phyloP scores from a whole-genome alignment of 2,888 invertebrate species.

The Drosophila stalkeri region DNA sequence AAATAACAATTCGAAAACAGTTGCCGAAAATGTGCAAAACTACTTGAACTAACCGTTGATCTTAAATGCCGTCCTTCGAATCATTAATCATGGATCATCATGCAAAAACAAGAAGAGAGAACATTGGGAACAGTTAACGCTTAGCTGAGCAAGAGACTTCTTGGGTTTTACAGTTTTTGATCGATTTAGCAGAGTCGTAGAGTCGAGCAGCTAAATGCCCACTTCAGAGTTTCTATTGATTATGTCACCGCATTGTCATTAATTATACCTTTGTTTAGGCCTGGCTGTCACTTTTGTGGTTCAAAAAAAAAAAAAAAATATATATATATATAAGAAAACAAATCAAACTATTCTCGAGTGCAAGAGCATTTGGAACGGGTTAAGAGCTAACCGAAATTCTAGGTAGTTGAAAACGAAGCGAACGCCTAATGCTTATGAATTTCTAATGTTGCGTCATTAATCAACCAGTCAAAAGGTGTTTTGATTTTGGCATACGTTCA shows the following conservation, averaged over 20 bases:
- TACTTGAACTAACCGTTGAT: slow-evolving; percentile 54
- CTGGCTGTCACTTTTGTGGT: slow-evolving; percentile 64
- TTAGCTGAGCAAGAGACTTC: slow-evolving; percentile 43
- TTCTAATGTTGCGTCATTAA: slow-evolving; percentile 79
- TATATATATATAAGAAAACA: not conserved
- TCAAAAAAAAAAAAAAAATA: slow-evolving; percentile 35
- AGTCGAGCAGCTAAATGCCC: slow-evolving; percentile 26
- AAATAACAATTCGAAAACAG: slow-evolving; percentile 77
- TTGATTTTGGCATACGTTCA: slow-evolving; percentile 78
- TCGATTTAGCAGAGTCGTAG: slow-evolving; percentile 40
- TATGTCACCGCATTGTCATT: slow-evolving; percentile 65
- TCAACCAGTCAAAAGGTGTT: slow-evolving; percentile 69
- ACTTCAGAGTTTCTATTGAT: slow-evolving; percentile 50
- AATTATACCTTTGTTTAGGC: slow-evolving; percentile 62
- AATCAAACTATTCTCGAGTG: slow-evolving; percentile 39
- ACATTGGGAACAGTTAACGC: slow-evolving; percentile 47
- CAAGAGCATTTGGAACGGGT: slow-evolving; percentile 42
- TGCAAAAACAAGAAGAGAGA: slow-evolving; percentile 53
- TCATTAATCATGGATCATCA: slow-evolving; percentile 69
- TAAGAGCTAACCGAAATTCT: slow-evolving; percentile 30
- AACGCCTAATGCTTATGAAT: slow-evolving; percentile 70
- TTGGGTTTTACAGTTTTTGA: slow-evolving; percentile 43
- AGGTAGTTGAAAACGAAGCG: slow-evolving; percentile 28
- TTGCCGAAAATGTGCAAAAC: slow-evolving; percentile 65
- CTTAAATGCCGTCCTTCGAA: slow-evolving; percentile 15